A percentile compares a stretch with the other conserved stretches of the same genome.
These are phyloP conservation scores for Oreochromis grahami DNA, from an alignment of 2,797 vertebrate genomes.

Conservation along the genomic window DNA sequence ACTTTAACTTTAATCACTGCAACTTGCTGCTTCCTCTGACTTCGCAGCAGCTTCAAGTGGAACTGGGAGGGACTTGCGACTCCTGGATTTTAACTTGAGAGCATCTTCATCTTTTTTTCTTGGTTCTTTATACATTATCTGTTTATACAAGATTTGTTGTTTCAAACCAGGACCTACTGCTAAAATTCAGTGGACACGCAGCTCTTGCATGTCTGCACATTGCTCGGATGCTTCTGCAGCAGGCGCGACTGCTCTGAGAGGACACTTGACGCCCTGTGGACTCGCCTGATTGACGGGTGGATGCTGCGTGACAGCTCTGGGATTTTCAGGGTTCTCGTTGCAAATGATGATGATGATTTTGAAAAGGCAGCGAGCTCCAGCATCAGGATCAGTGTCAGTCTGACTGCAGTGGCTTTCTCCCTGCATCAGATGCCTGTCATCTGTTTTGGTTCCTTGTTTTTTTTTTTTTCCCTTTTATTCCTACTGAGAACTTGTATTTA, in stretches of 20 bases:
- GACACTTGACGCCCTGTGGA: neutral
- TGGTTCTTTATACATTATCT: conserved; percentile 7
- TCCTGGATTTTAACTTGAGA: conserved; percentile 40
- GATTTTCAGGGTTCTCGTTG: conserved; percentile 21
- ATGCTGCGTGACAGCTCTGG: conserved; percentile 17
- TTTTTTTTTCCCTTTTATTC: conserved; percentile 24
- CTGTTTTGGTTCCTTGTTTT: conserved; percentile 37
- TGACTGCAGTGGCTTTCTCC: conserved; percentile 23
- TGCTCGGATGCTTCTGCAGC: conserved; percentile 16
- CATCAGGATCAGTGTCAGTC: neutral
- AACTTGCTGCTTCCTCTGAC: conserved; percentile 67
- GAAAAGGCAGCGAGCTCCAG: conserved; percentile 11
- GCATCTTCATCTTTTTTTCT: conserved; percentile 12
- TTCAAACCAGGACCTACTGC: neutral
- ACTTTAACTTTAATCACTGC: conserved; percentile 70
- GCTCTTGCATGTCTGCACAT: conserved; percentile 40
- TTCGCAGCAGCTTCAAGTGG: conserved; percentile 8
- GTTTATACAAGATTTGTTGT: neutral
- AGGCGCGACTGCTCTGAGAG: neutral
- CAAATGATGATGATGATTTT: conserved; percentile 33
- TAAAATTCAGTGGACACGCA: conserved; percentile 17
- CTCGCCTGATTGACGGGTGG: conserved; percentile 18
- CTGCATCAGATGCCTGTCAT: conserved; percentile 57
- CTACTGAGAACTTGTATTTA: conserved; percentile 75
- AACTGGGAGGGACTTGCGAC: neutral